Percentiles rank a stretch among this genome's conserved stretches.
Conservation (phyloP, 1,140 invertebrate species). For the Odontomachus brunneus region DNA sequence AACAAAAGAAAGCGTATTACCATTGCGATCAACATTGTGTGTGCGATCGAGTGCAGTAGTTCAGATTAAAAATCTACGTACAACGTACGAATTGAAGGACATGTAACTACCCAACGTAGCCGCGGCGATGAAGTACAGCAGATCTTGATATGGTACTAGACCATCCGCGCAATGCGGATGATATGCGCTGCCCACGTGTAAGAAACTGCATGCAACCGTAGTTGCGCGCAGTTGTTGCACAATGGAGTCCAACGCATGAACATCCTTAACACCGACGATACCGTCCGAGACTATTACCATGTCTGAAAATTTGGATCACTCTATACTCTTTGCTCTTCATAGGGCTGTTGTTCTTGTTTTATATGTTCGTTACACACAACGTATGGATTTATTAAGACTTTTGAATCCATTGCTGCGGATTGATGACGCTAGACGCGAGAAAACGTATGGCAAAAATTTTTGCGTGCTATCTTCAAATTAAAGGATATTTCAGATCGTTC, state of each 20-base stretch:
- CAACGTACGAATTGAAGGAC: slow-evolving; percentile 84
- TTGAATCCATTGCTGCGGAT: too few species aligned
- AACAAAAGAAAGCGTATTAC: slow-evolving; percentile 16
- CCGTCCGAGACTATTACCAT: slow-evolving; percentile 94
- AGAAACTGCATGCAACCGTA: slow-evolving; percentile 92
- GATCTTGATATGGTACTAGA: slow-evolving; percentile 91
- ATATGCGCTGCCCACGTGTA: slow-evolving; percentile 90
- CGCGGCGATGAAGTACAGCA: slow-evolving; percentile 92
- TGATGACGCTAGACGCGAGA: too few species aligned
- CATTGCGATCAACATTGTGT: slow-evolving; percentile 8
- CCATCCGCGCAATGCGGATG: slow-evolving; percentile 90
- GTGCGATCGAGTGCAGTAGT: not conserved
- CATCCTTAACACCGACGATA: slow-evolving; percentile 91
- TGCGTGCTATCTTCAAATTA: too few species aligned
- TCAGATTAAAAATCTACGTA: slow-evolving; percentile 72
- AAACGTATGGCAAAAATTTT: too few species aligned
- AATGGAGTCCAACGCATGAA: slow-evolving; percentile 90
- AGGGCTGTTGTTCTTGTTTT: not conserved
- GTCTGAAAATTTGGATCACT: slow-evolving; percentile 85
- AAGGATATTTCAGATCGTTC: too few species aligned
- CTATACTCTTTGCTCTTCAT: not conserved
- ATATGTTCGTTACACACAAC: not conserved
- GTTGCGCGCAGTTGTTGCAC: slow-evolving; percentile 91
- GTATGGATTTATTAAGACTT: not conserved
- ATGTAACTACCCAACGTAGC: slow-evolving; percentile 93